Base-by-base conservation (phyloP, 2,113 vertebrate species). In the Grammomys surdaster region DNA sequence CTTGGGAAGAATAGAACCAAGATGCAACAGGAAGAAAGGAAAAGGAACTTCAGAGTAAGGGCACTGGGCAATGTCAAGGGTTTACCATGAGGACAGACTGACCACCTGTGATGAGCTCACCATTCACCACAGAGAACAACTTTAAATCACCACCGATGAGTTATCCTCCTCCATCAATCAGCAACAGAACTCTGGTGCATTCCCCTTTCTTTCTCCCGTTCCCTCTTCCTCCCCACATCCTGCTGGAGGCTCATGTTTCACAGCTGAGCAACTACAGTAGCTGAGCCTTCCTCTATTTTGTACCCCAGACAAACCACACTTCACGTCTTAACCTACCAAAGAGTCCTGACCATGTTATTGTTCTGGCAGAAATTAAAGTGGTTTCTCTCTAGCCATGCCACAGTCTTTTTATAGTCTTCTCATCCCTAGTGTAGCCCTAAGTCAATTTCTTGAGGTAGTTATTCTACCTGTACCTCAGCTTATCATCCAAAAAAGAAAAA, bases 11-110 rank as follows among this genome's bases (percentile, higher is more conserved):
- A 7, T 40, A 91, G 33, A 95, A 63, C 31, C 54, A 51, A 88
- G 90, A 88, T 60, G 82, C 24, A 46, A 91, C 22, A 26, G 48
- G 0, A 73, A 75, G 86, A 69, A 54, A 82, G 90, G 63, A 36
- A 94, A 84, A 46, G 70, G 22, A 46, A 82, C 54, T 70, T 95
- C 89, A 91, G 76, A 88, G 67, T 13, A 89, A 93, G 69, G 10
- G 24, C 70, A 43, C n/a, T 7, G 56, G 72, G 73, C 24, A 93
- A 70, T 33, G 24, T 58, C 63, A 67, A 92, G 51, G 19, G 33
- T 75, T 87, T 69, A 58, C 20, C 20, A 12, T 16, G 40, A 91
- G n/a, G 17, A 63, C 73, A 94, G 73, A 54, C 43, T 76, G 70
- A 80, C 63, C 56, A 56, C 80, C 67, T 97, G 43, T 56, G 76